Evolutionary conservation across 1,140 invertebrate genomes (phyloP).

Genomic region (Campodea augens): DNA sequence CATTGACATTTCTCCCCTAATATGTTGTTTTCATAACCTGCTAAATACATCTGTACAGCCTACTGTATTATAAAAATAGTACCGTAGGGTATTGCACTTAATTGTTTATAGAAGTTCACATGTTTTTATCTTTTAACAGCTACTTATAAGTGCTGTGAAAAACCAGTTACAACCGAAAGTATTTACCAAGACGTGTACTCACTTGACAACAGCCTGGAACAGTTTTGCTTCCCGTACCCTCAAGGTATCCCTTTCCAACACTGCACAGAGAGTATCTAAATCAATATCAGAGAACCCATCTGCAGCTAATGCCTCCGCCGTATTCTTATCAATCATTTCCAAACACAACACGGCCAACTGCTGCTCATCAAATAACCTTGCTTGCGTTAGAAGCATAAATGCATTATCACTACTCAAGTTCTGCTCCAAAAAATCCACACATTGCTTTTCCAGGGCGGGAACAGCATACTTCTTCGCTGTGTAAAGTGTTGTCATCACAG

Average conservation of each 20-base stretch:
- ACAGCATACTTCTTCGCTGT: conserved; percentile 78
- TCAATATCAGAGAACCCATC: conserved; percentile 80
- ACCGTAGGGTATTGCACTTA: no score
- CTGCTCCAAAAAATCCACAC: conserved; percentile 63
- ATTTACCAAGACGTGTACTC: conserved; percentile 4
- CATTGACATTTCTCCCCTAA: no score
- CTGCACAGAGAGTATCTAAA: conserved; percentile 54
- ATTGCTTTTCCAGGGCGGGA: conserved; percentile 58
- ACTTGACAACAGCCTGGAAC: conserved; percentile 40
- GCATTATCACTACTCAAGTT: conserved; percentile 67
- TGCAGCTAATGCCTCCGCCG: conserved; percentile 54
- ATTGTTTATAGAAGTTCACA: no score
- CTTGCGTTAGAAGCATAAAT: conserved; percentile 59
- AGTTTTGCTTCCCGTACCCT: conserved; percentile 61
- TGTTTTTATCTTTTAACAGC: no score
- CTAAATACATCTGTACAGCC: no score
- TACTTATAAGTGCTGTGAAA: no score
- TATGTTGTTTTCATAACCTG: no score
- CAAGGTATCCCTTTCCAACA: conserved; percentile 64
- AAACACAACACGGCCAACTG: conserved; percentile 57
- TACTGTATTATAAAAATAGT: no score
- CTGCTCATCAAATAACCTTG: conserved; percentile 62
- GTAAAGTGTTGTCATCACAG: conserved; percentile 70
- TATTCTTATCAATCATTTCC: conserved; percentile 71
- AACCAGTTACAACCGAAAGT: no score